Evolutionary conservation across 2,797 vertebrate genomes (phyloP), one percentile per base, ranked within the genome.

Genomic region (Lepus oiostolus): DNA sequence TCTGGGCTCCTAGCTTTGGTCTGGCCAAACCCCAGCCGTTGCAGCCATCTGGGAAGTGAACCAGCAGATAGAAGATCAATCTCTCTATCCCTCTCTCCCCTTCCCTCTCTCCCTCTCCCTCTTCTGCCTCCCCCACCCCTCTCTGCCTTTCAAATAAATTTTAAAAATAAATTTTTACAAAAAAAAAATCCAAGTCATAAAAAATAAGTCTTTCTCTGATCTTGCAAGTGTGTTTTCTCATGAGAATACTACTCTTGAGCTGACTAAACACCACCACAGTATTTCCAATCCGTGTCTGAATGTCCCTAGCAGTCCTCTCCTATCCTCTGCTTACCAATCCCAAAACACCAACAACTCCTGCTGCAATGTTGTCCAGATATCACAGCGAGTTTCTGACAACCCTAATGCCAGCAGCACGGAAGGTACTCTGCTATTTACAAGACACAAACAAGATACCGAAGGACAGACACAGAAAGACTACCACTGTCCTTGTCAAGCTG

Each of bases 161-260:
- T 47, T 47, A 47, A 47, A 47, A 47, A 47, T 47, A 47, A 47
- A 47, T 47, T 8, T 47, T 47, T 47, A 47, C 42, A 47, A 47
- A 47, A 47, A 8, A 47, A 47, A 47, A 47, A 47, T 47, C 42
- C 42, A 47, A 47, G 42, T 47, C 42, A 58, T 81, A 11, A 17
- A 67, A 28, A 42, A 90, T 47, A 72, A 52, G 47, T 70, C 16
- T 19, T 58, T 60, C 38, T 81, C 42, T 87, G n/a, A 58, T 52
- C 92, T 87, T 93, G 60, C 70, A 79, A 6, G 19, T 50, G 89
- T 85, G 19, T 79, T 79, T 79, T 79, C 77, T 83, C 54, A 89
- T 17, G 52, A 89, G 74, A 95, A 90, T 35, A 58, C 86, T 92
- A 79, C 65, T 42, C 24, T 9, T 80, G 24, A 94, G 90, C 26